phyloP scores from a whole-genome alignment of 2,888 invertebrate species.

The Polydrusus cervinus region DNA sequence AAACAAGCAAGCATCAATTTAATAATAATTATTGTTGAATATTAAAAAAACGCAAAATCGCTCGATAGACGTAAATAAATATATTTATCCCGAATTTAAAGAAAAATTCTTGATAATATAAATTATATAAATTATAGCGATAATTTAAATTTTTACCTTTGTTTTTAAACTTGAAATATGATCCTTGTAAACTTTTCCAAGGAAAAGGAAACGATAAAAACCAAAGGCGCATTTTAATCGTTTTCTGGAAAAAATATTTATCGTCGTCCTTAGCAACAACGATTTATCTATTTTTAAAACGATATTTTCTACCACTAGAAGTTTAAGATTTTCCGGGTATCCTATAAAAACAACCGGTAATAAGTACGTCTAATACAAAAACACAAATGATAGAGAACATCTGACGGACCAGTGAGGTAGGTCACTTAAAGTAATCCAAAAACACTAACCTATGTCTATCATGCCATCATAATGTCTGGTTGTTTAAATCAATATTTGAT shows the following conservation, averaged over 20 bases:
- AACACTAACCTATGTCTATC: background rate
- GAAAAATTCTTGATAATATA: background rate
- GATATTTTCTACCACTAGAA: no score
- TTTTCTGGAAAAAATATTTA: background rate
- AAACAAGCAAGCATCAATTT: no score
- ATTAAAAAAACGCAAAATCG: no score
- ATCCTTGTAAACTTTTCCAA: background rate
- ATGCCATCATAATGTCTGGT: background rate
- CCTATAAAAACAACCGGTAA: no score
- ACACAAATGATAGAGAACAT: background rate
- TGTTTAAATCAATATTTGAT: background rate
- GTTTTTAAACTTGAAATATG: background rate
- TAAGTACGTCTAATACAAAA: no score
- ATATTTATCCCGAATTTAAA: background rate
- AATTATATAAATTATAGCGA: background rate
- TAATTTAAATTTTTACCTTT: background rate
- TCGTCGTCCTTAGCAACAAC: background rate
- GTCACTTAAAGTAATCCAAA: background rate
- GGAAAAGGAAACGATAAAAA: background rate
- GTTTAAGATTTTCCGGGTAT: no score
- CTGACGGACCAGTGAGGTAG: slow-evolving; percentile 6
- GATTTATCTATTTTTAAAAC: background rate
- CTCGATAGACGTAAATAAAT: no score
- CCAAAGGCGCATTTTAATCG: background rate
- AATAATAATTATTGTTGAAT: no score